Evolutionary conservation across 1,140 invertebrate species (phyloP), one percentile per base, ranked within the genome.

Genomic region (Pogonomyrmex californicus): DNA sequence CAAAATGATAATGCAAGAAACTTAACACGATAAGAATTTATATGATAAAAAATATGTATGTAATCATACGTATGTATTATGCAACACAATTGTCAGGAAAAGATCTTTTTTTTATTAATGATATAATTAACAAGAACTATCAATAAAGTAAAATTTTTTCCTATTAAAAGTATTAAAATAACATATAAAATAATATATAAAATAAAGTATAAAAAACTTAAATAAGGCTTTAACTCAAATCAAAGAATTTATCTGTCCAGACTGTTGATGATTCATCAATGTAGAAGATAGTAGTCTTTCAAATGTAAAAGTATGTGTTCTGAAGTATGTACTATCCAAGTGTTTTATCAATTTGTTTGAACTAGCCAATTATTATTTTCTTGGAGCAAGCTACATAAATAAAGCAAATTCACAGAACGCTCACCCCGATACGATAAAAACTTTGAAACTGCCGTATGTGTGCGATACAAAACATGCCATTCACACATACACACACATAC

Each of bases 21-120:
- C 49, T 68, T 68, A 68, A 81, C 33, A 58, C 30, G 30, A 47
- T 68, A 65, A 87, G 12, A 49, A 82, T 49, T 60, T 49, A 17
- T 9, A 33, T 5, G 47, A 38, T 38, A 17, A 36, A 71, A 58
- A 23, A 17, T 5, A 66, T 17, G 6, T 14, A 36, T 14, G 5
- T 9, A 10, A 76, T 60, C n/a, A 17, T 5, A 60, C n/a, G 30
- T 65, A 33, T 17, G 1, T 12, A 30, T 54, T 38, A 36, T 17
- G 2, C 4, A 0, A 36, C 30, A 14, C 10, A 63, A 77, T 14
- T 4, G 10, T 62, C 5, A 33, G 47, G 6, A 65, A 65, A 38
- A 12, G 38, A 63, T 44, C 44, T 10, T 23, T n/a, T 4, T 44
- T 44, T 44, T 44, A 7, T 44, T 44, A 23, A 23, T 23, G 23